Evolutionary conservation across 1,140 invertebrate species (phyloP), one percentile per base, ranked within the genome.

Genomic region (Brachionus sp.): DNA sequence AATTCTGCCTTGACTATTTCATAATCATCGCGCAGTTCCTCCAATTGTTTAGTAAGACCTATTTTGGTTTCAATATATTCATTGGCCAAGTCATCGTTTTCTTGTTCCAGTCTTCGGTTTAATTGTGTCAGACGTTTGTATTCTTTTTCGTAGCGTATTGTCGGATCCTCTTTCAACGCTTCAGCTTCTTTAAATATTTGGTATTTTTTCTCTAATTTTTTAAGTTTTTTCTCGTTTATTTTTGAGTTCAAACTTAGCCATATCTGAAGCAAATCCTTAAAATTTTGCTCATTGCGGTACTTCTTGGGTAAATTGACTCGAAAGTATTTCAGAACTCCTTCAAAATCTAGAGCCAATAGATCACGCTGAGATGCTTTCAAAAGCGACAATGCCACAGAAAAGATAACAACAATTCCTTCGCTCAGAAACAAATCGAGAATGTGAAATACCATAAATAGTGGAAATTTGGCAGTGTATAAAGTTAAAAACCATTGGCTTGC

Each of bases 401-500:
- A 98, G 42, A 99, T 90, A 0, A 95, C 95, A 2, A 29, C 9
- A 10, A 78, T 46, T 6, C 77, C 83, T 35, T 83, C 82, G 42
- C 37, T 85, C 6, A 99, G 91, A 88, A 98, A 98, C 39, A 99
- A 92, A 87, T 99, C 97, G 23, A 99, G 90, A 83, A 99, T 97
- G 87, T 96, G 95, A 90, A 98, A 99, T 12, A 99, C 98, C 88
- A 98, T 93, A 87, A 94, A 95, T 0, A 99, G 90, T 3, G 97
- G 97, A 90, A 99, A 99, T 87, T 98, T 94, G 13, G 97, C 96
- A 3, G 97, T 99, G 90, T 97, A 99, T 12, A 99, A 90, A 0
- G 97, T 99, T 25, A 99, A 92, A 91, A 99, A 98, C 98, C 98
- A 99, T 90, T 99, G 97, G 39, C 95, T 96, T 25, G 96, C 97